Evolutionary conservation across 2,797 vertebrate species (phyloP), one percentile per base, ranked within the genome.

Genomic region (Merluccius polli): DNA sequence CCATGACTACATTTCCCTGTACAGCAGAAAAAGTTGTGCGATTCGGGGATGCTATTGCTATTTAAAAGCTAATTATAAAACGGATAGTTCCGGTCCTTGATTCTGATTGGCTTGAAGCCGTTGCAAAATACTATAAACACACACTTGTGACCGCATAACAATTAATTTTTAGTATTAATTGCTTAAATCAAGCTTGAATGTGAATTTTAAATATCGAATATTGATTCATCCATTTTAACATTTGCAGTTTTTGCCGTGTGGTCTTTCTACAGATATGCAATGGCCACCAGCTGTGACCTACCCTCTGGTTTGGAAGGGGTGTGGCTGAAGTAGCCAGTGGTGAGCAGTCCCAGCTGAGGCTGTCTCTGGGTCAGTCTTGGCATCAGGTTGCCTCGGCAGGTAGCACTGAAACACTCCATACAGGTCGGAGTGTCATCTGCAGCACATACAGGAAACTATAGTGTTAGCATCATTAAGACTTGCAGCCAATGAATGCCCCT

Each of bases 1-100:
- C 96, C 95, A 0, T 96, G 96, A 84, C 95, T 97, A 77, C 95
- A 97, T 87, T 97, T 97, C 5, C 95, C 95, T 96, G 84, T 72
- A 11, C 59, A 24, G 24, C 4, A 2, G 52, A 11, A 27, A 27
- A 27, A 24, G 15, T 27, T n/a, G 21, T 59, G 52, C n/a, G 59
- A 65, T 65, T 18, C n/a, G 4, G 52, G 52, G 21, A 59, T 24
- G 52, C 21, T 59, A 59, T 59, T 59, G 52, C 8, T 52, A 52
- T 21, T 21, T 18, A 44, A 76, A 31, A 77, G 29, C 77, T 1
- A 75, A 73, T 35, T n/a, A n/a, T n/a, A n/a, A n/a, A n/a, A n/a
- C n/a, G n/a, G n/a, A n/a, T n/a, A n/a, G n/a, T n/a, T n/a, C n/a
- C n/a, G n/a, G n/a, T n/a, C n/a, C n/a, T n/a, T n/a, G n/a, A n/a